These are phyloP conservation scores for Osmerus mordax DNA, from an alignment of 2,113 vertebrate species.

Conservation along the genomic window DNA sequence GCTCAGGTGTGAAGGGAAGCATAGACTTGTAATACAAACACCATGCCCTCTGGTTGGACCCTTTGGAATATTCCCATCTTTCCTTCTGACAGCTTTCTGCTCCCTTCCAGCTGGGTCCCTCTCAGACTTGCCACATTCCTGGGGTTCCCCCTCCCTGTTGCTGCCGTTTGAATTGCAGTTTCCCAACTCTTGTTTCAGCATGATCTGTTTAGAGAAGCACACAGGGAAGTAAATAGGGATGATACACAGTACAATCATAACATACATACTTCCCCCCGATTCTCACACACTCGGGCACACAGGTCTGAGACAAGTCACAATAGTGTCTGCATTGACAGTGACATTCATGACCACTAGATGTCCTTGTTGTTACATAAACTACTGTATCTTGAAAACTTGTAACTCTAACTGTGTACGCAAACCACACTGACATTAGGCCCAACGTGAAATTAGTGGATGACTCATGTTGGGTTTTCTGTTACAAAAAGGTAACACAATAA, in stretches of 20 bases:
- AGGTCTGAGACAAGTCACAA: neutral
- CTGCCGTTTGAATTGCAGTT: neutral
- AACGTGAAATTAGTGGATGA: neutral
- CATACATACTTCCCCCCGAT: neutral
- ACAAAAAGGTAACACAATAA: neutral
- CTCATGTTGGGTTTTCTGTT: neutral
- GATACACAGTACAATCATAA: too few species aligned
- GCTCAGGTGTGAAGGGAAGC: constrained; percentile 45
- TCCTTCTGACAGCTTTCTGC: constrained; percentile 15
- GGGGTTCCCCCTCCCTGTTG: neutral
- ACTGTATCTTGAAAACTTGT: neutral
- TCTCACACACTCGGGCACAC: neutral
- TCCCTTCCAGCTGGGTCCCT: constrained; percentile 27
- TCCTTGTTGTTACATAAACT: constrained; percentile 52
- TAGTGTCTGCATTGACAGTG: neutral
- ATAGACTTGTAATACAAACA: constrained; percentile 27
- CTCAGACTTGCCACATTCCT: constrained; percentile 11
- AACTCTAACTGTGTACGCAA: too few species aligned
- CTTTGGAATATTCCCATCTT: constrained; percentile 20
- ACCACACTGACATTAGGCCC: constrained; percentile 7
- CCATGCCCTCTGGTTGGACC: constrained; percentile 37
- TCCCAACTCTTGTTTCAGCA: neutral
- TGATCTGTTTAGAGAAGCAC: too few species aligned
- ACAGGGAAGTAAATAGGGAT: too few species aligned
- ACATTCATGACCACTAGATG: constrained; percentile 64